Percentiles rank a stretch among this genome's conserved stretches.
phyloP scores from a whole-genome alignment of 2,113 vertebrate genomes.

The Megatriorchis doriae region DNA sequence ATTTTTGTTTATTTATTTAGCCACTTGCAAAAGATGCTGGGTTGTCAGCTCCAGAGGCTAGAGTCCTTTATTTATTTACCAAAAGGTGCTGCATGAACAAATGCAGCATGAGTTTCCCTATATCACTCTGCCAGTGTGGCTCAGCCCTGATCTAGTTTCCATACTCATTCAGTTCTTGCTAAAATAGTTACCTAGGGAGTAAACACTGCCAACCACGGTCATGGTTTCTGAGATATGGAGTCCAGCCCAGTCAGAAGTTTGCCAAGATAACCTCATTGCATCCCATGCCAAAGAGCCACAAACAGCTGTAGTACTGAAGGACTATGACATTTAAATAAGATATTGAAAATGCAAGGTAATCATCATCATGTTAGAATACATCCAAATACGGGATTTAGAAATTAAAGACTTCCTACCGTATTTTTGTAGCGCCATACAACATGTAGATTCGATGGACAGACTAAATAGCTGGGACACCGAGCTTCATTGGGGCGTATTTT shows the following conservation, averaged over 20 bases:
- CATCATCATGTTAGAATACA: background rate
- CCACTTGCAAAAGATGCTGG: background rate
- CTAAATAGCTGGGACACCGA: background rate
- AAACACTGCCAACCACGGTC: background rate
- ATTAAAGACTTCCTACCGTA: background rate
- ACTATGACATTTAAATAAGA: background rate
- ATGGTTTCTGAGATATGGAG: conserved; percentile 9
- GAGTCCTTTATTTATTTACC: conserved; percentile 5
- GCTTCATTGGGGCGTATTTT: background rate
- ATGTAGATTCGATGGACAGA: background rate
- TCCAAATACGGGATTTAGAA: background rate
- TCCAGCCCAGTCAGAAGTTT: background rate
- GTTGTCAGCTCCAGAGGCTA: background rate
- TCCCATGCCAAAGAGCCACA: background rate
- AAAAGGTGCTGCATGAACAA: background rate
- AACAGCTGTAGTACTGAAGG: background rate
- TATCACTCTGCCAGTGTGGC: background rate
- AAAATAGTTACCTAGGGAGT: conserved; percentile 1
- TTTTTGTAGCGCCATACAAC: background rate
- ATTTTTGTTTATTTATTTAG: conserved; percentile 4
- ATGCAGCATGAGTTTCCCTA: background rate
- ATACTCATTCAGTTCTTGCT: background rate
- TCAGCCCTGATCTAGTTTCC: background rate
- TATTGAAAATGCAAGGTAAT: background rate
- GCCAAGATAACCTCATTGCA: conserved; percentile 30